Conservation (phyloP, 2,113 vertebrate genomes). For the Balaeniceps rex region DNA sequence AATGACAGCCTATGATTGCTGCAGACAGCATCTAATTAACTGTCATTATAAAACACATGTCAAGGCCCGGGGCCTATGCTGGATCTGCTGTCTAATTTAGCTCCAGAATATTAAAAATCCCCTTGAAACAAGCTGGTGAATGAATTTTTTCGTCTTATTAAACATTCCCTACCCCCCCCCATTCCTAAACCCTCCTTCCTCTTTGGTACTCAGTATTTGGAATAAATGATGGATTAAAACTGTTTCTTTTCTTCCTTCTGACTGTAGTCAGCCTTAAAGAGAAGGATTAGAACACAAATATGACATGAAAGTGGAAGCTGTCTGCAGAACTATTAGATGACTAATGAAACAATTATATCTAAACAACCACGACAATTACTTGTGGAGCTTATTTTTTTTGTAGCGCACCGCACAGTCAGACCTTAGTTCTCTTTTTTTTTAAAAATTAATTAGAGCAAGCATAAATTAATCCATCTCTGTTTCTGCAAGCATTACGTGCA, state of each 20-base stretch:
- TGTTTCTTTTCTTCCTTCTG: not conserved
- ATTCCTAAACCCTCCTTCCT: not conserved
- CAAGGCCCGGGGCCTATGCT: conserved; percentile 75
- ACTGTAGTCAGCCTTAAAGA: not conserved
- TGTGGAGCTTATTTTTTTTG: conserved; percentile 33
- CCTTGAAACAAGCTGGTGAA: conserved; percentile 63
- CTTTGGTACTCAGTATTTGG: not conserved
- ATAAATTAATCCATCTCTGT: conserved; percentile 38
- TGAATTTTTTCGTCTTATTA: conserved; percentile 70
- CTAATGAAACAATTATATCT: conserved; percentile 66
- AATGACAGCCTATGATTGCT: conserved; percentile 85
- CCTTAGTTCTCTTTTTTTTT: not conserved
- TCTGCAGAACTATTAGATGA: conserved; percentile 61
- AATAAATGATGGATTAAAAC: conserved; percentile 49
- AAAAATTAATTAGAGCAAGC: conserved; percentile 62
- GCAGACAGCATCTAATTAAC: conserved; percentile 93
- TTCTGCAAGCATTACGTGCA: not conserved
- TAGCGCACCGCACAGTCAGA: not conserved
- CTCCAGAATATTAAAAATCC: conserved; percentile 71
- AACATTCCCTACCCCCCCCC: conserved; percentile 17
- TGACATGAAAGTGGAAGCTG: conserved; percentile 55
- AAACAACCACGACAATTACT: conserved; percentile 55
- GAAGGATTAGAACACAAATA: conserved; percentile 37
- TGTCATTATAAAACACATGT: conserved; percentile 94
- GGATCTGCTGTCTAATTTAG: conserved; percentile 70